Conservation (phyloP, 2,888 invertebrate genomes). For the Cyaniris semiargus region DNA sequence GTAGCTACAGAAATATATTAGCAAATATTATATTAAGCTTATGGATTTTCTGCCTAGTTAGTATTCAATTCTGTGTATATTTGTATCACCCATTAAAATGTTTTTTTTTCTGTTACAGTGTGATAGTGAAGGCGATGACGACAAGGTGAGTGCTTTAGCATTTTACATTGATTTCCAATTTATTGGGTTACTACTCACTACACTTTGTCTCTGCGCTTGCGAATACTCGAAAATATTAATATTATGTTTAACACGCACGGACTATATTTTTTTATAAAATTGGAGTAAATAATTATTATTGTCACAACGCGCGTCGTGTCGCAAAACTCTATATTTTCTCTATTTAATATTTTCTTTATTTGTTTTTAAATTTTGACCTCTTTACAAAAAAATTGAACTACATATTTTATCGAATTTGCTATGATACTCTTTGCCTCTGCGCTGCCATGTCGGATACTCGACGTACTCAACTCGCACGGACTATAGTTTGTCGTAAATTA, state of each 20-base stretch:
- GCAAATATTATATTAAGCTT: not conserved
- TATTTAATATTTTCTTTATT: not conserved
- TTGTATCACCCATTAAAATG: constrained; percentile 32
- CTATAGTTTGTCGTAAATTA: constrained; percentile 61
- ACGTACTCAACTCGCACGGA: constrained; percentile 8
- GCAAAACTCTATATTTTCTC: not conserved
- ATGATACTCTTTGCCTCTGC: not conserved
- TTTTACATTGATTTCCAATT: constrained; percentile 42
- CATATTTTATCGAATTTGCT: constrained; percentile 45
- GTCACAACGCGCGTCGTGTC: too few relatives aligned
- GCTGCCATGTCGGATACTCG: constrained; percentile 26
- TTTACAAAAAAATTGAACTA: constrained; percentile 7
- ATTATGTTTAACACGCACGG: not conserved
- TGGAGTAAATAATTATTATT: too few relatives aligned
- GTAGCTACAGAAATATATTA: not conserved
- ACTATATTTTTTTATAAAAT: constrained; percentile 42
- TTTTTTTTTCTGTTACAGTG: constrained; percentile 85
- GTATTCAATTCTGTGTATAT: not conserved
- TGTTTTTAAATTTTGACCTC: not conserved
- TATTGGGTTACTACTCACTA: not conserved
- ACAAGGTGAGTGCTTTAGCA: constrained; percentile 86
- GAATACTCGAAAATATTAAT: constrained; percentile 31
- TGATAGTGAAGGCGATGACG: constrained; percentile 96
- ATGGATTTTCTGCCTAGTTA: not conserved
- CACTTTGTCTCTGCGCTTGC: not conserved